These are phyloP conservation scores for Leptura quadrifasciata DNA, from an alignment of 2,888 invertebrate genomes.

Conservation along the genomic window DNA sequence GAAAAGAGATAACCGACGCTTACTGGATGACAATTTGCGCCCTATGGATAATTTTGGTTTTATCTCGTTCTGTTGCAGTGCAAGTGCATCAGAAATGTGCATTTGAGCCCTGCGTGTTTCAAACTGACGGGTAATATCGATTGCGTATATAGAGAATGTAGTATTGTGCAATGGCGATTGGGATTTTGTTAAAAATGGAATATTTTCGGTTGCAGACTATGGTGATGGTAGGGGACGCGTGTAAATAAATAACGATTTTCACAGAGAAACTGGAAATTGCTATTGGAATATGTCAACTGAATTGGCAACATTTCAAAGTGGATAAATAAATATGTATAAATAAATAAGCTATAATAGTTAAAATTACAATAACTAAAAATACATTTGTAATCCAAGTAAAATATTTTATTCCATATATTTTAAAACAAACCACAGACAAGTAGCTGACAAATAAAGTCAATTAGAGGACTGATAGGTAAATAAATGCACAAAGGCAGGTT, in stretches of 20 bases:
- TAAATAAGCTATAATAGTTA: constrained; percentile 13
- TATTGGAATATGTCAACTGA: constrained; percentile 44
- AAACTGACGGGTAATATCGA: constrained; percentile 62
- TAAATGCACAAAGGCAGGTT: too few relatives aligned
- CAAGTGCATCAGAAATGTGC: constrained; percentile 58
- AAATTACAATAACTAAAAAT: neutral
- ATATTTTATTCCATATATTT: neutral
- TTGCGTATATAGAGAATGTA: constrained; percentile 59
- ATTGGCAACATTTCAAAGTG: constrained; percentile 43
- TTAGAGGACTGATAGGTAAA: too few relatives aligned
- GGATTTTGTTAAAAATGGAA: constrained; percentile 52
- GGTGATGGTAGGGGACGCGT: constrained; percentile 6
- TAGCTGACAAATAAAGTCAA: too few relatives aligned
- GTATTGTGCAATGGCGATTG: constrained; percentile 57
- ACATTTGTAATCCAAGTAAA: neutral
- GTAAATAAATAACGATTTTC: constrained; percentile 48
- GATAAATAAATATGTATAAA: constrained; percentile 38
- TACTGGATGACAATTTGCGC: constrained; percentile 42
- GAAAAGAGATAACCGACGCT: constrained; percentile 31
- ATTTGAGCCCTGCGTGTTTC: constrained; percentile 60
- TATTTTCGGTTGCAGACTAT: constrained; percentile 50
- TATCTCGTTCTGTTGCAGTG: constrained; percentile 57
- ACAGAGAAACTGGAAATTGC: constrained; percentile 43
- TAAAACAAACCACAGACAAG: neutral
- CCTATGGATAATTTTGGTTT: constrained; percentile 53